phyloP scores from a whole-genome alignment of 53 echinoderm and acorn worm species.

The Arbacia lixula region DNA sequence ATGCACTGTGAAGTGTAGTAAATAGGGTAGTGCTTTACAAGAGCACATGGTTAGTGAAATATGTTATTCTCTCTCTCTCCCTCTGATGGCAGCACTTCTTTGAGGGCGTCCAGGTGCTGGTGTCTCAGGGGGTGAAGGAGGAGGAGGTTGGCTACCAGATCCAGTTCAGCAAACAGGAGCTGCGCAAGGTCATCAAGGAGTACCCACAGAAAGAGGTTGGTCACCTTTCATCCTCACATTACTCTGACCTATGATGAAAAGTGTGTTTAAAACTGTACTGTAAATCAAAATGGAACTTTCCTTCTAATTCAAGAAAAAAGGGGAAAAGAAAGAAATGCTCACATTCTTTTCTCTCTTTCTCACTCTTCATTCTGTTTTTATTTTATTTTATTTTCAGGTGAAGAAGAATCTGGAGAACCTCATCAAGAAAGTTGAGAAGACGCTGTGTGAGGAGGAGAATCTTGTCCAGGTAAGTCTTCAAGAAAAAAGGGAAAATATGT shows the following conservation, averaged over 20 bases:
- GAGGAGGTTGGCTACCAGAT: slow-evolving; percentile 99
- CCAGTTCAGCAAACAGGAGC: slow-evolving; percentile 97
- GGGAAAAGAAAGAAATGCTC: too few species aligned
- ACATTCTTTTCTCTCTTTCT: too few species aligned
- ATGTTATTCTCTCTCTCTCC: background rate
- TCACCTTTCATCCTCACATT: too few species aligned
- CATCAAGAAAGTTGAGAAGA: slow-evolving; percentile 96
- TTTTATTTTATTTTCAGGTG: slow-evolving; percentile 63
- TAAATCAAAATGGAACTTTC: too few species aligned
- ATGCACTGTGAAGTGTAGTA: too few species aligned
- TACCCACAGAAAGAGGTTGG: slow-evolving; percentile 95
- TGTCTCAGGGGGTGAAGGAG: slow-evolving; percentile 96
- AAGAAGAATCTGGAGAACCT: slow-evolving; percentile 91
- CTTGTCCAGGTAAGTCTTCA: slow-evolving; percentile 84
- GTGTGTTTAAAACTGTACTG: too few species aligned
- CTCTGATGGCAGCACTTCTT: slow-evolving; percentile 86
- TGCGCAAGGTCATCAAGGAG: slow-evolving; percentile 94
- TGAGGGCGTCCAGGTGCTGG: slow-evolving; percentile 93
- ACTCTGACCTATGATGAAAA: too few species aligned
- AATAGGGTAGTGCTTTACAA: too few species aligned
- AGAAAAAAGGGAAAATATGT: too few species aligned
- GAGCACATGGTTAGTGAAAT: too few species aligned
- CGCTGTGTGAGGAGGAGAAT: slow-evolving; percentile 95
- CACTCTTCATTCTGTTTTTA: too few species aligned
- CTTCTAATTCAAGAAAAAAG: too few species aligned